Percentiles rank a stretch among this genome's conserved stretches.
Conservation (phyloP, 2,797 vertebrate species). For the Monodelphis domestica region DNA sequence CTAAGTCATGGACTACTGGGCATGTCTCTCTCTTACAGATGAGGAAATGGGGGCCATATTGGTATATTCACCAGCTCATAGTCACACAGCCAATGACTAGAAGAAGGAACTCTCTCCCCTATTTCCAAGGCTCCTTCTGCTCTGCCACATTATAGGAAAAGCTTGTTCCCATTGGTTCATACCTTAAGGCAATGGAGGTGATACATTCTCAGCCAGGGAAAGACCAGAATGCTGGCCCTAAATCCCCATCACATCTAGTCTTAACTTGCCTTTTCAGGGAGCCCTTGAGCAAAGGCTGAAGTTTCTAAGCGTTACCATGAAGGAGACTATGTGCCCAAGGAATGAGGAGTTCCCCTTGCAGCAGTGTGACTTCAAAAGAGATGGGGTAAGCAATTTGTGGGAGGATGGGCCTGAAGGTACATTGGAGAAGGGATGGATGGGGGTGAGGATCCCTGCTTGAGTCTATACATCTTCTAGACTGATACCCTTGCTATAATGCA, state of each 20-base stretch:
- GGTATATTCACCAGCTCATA: background rate
- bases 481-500: too few species aligned
- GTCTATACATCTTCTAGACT: too few species aligned
- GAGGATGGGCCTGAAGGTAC: too few species aligned
- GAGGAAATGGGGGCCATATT: background rate
- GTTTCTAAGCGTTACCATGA: background rate
- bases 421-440: too few species aligned
- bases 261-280: background rate
- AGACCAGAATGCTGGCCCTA: too few species aligned
- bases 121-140: background rate
- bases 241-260: background rate
- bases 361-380: background rate
- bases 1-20: rapidly evolving
- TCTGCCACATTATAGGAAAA: too few species aligned
- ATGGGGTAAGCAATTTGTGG: background rate
- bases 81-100: too few species aligned
- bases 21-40: background rate
- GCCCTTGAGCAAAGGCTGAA: background rate
- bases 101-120: too few species aligned
- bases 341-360: background rate
- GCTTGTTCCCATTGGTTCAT: too few species aligned
- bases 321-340: background rate
- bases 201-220: too few species aligned
- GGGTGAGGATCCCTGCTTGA: too few species aligned
- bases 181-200: too few species aligned